Conservation (phyloP, 2,888 invertebrate species). For the Epirrita christyi region DNA sequence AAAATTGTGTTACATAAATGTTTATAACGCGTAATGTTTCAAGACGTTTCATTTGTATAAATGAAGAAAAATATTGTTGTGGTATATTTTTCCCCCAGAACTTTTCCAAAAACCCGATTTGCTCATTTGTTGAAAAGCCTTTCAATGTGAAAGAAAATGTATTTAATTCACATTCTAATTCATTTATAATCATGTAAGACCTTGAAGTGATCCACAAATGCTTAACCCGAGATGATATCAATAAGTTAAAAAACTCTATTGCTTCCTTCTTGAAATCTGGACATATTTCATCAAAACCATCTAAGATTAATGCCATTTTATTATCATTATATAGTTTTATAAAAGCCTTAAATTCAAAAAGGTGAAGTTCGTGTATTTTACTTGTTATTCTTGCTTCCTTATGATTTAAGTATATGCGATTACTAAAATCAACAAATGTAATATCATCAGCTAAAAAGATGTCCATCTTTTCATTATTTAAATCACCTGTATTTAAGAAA, state of each 20-base stretch:
- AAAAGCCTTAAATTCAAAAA: conserved; percentile 15
- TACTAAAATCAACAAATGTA: not conserved
- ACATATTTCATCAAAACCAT: conserved; percentile 45
- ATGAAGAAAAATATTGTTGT: not conserved
- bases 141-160: conserved; percentile 37
- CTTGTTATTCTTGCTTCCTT: not conserved
- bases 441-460: not conserved
- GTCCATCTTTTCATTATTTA: not conserved
- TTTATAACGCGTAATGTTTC: not conserved
- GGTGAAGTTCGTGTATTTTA: not conserved
- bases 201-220: conserved; percentile 40
- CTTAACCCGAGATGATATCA: conserved; percentile 16
- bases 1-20: not conserved
- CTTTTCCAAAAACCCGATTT: conserved; percentile 24
- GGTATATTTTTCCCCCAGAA: not conserved
- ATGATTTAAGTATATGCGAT: not conserved
- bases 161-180: conserved; percentile 36
- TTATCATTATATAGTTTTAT: conserved; percentile 9
- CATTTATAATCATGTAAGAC: conserved; percentile 30
- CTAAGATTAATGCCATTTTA: conserved; percentile 27
- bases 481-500: not conserved
- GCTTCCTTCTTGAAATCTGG: conserved; percentile 36
- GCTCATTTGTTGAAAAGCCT: conserved; percentile 27
- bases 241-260: conserved; percentile 27
- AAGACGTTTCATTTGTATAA: not conserved